A percentile compares a stretch with the other conserved stretches of the same genome.
Conservation (phyloP, 2,888 invertebrate species). For the Orthonevra nobilis region DNA sequence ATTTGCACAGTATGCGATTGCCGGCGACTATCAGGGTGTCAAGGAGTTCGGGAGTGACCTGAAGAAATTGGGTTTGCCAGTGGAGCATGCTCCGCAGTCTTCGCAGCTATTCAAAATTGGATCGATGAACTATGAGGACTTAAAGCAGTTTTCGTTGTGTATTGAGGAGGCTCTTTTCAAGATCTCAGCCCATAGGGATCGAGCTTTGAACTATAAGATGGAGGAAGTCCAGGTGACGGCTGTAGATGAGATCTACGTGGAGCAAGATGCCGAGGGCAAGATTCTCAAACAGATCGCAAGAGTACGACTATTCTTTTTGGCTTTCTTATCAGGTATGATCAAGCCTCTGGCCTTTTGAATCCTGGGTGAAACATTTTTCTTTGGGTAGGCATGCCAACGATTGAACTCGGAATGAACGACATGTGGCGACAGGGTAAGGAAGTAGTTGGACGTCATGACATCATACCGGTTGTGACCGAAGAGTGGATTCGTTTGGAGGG, state of each 20-base stretch:
- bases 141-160: constrained; percentile 94
- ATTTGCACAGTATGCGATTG: constrained; percentile 96
- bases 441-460: constrained; percentile 99
- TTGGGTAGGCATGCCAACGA: constrained; percentile 91
- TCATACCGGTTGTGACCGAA: constrained; percentile 98
- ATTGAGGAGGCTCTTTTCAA: constrained; percentile 96
- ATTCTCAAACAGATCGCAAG: constrained; percentile 95
- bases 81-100: constrained; percentile 98
- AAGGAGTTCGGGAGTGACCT: constrained; percentile 96
- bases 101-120: constrained; percentile 98
- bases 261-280: constrained; percentile 91
- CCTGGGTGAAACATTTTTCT: too few species aligned
- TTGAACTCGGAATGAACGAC: constrained; percentile 98
- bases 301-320: constrained; percentile 96
- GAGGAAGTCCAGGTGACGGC: constrained; percentile 97
- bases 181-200: constrained; percentile 91
- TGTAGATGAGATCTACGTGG: constrained; percentile 95
- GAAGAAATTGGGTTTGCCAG: constrained; percentile 95
- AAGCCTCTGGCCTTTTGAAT: too few species aligned
- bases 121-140: constrained; percentile 91
- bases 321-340: constrained; percentile 91
- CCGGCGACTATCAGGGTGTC: constrained; percentile 95
- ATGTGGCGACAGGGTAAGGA: constrained; percentile 98
- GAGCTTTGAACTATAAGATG: constrained; percentile 95
- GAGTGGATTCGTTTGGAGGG: constrained; percentile 99